Evolutionary conservation across 2,888 invertebrate species (phyloP).

Genomic region (Drosophila histrio): DNA sequence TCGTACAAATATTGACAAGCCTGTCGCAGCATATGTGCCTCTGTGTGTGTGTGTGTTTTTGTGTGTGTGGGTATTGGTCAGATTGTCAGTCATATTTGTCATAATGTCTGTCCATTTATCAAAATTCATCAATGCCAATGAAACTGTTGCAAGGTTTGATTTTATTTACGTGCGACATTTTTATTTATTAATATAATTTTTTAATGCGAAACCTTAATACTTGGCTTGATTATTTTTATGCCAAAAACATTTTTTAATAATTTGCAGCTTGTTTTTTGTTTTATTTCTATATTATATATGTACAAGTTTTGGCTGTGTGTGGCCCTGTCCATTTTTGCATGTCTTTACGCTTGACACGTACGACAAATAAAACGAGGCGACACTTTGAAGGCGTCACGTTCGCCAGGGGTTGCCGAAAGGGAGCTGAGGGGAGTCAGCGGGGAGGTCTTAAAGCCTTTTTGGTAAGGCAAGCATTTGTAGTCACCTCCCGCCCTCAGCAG

Average conservation of each 20-base stretch:
- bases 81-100: slow-evolving; percentile 52
- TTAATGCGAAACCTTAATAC: not conserved
- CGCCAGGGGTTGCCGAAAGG: not conserved
- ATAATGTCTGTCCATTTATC: slow-evolving; percentile 61
- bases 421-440: not conserved
- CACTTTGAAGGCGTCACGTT: slow-evolving; percentile 65
- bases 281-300: slow-evolving; percentile 21
- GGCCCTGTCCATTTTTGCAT: slow-evolving; percentile 33
- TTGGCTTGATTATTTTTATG: slow-evolving; percentile 3
- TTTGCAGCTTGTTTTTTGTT: slow-evolving; percentile 16
- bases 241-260: slow-evolving; percentile 22
- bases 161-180: slow-evolving; percentile 10
- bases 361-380: slow-evolving; percentile 59
- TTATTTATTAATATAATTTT: slow-evolving; percentile 1
- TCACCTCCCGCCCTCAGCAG: not conserved
- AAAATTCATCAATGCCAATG: slow-evolving; percentile 66
- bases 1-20: slow-evolving; percentile 54
- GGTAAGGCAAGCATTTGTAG: no score
- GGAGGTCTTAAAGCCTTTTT: slow-evolving; percentile 26
- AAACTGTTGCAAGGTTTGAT: slow-evolving; percentile 23
- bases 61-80: slow-evolving; percentile 28
- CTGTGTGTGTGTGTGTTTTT: not conserved
- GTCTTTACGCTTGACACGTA: slow-evolving; percentile 52
- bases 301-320: slow-evolving; percentile 18
- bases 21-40: not conserved